Base-by-base conservation (phyloP, 64 coral and sea anemone genomes). In the Cladopsammia gracilis region DNA sequence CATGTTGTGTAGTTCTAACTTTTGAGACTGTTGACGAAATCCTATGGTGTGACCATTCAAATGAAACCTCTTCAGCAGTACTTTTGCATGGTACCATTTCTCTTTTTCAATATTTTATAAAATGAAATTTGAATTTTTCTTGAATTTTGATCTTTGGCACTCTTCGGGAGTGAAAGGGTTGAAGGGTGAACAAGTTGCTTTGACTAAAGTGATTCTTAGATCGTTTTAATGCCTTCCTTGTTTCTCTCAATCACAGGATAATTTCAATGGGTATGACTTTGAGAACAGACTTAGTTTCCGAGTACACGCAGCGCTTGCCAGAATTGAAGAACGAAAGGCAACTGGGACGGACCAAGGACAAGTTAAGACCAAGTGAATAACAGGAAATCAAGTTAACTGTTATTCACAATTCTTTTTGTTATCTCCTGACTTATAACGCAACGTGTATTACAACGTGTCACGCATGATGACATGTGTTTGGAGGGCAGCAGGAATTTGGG, bases 211-310 rank as follows among this genome's bases (percentile, higher is more conserved):
- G 22, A 25, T 64, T 1, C 34, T 69, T 46, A 50, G 46, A 16
- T 70, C 18, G 20, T n/a, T 69, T 14, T 23, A 42, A 7, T 45
- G 3, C 48, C 8, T 47, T 58, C 3, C 15, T 65, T 70, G 19
- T 58, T 65, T 12, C 42, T 77, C 34, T 15, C 16, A 2, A 19
- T 58, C 64, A 73, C 59, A 98, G 96, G 96, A 98, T 48, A 79
- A 86, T 62, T 98, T 88, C 72, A 98, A 88, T 71, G 96, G 96
- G 22, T 98, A 98, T 65, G 96, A 98, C 83, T 98, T 98, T 82
- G 96, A 98, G 22, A 98, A 98, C 69, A 81, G 96, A 43, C 92
- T 98, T 0, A 90, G 96, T 56, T 98, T 98, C 80, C 82, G 96
- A 68, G 92, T 98, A 3, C 96, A 98, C 12, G 87, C 96, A 16